A percentile compares a stretch with the other conserved stretches of the same genome.
Conservation (phyloP, 2,888 invertebrate genomes). For the Tridacna crocea region DNA sequence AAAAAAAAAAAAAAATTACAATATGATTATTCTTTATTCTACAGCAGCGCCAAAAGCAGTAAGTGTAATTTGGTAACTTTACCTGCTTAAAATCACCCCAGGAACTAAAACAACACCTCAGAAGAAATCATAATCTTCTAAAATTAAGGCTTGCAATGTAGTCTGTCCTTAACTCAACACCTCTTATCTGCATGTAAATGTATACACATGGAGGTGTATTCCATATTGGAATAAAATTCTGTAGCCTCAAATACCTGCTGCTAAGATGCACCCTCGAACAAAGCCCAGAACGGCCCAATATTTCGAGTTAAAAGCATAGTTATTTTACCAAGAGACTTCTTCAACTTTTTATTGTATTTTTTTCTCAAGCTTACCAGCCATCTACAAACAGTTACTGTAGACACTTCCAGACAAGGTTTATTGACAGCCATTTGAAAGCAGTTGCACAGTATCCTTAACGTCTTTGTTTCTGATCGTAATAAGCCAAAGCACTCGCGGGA, state of each 20-base stretch:
- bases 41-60: not conserved
- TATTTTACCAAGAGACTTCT: not conserved
- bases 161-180: not conserved
- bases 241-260: conserved; percentile 15
- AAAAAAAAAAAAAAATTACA: not conserved
- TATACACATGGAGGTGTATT: too few species aligned
- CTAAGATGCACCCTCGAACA: conserved; percentile 25
- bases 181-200: not conserved
- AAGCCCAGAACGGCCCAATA: conserved; percentile 32
- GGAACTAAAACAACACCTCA: not conserved
- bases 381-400: conserved; percentile 9
- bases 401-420: conserved; percentile 5
- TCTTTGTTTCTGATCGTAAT: conserved; percentile 8
- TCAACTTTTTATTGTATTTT: too few species aligned
- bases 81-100: not conserved
- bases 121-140: not conserved
- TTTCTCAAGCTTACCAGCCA: not conserved
- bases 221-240: not conserved
- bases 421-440: conserved; percentile 25
- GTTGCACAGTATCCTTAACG: conserved; percentile 1
- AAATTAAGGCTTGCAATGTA: not conserved
- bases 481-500: conserved; percentile 28
- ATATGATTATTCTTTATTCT: not conserved
- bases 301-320: conserved; percentile 28
- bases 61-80: not conserved